Conservation (phyloP, 2,888 invertebrate genomes). For the Chelonus formosanus region DNA sequence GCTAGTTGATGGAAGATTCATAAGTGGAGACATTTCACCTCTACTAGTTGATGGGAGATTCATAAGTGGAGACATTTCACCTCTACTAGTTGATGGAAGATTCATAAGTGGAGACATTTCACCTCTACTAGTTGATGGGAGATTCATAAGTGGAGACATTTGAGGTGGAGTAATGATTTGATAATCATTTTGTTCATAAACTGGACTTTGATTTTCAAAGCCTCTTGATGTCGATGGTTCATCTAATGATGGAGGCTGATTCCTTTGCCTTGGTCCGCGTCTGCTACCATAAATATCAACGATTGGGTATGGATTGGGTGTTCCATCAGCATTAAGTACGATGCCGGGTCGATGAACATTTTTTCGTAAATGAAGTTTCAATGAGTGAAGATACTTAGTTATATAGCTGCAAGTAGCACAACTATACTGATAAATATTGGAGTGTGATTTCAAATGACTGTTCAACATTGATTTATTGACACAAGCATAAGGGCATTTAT, state of each 20-base stretch:
- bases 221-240: not conserved
- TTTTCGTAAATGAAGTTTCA: constrained; percentile 94
- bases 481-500: constrained; percentile 87
- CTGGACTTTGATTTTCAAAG: constrained; percentile 5
- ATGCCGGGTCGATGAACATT: constrained; percentile 90
- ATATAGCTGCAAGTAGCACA: constrained; percentile 95
- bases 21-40: constrained; percentile 24
- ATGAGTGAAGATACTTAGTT: constrained; percentile 97
- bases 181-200: constrained; percentile 39
- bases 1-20: not conserved
- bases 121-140: constrained; percentile 1
- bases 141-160: constrained; percentile 20
- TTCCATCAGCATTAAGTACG: constrained; percentile 88
- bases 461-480: constrained; percentile 99
- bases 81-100: not conserved
- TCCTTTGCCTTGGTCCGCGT: constrained; percentile 80
- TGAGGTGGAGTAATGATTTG: constrained; percentile 23
- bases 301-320: constrained; percentile 85
- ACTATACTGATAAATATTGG: constrained; percentile 89
- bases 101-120: constrained; percentile 18
- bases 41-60: too few relatives aligned
- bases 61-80: constrained; percentile 25
- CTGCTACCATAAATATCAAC: constrained; percentile 92
- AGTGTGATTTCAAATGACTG: constrained; percentile 96
- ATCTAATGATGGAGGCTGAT: not conserved